Base-by-base conservation (phyloP, 2,113 vertebrate genomes). In the Xiphophorus couchianus region DNA sequence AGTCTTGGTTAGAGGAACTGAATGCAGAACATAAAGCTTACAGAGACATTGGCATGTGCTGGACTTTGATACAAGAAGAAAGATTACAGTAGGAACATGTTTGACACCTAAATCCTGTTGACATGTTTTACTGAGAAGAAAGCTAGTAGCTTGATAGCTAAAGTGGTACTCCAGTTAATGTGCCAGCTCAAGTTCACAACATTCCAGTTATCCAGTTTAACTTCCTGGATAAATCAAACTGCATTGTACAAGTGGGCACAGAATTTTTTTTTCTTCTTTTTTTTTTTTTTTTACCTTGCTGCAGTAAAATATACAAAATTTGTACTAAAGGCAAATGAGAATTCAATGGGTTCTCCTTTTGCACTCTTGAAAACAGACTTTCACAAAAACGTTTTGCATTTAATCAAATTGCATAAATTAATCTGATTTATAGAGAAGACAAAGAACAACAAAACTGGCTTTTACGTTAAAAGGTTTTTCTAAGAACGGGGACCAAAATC, bases 1-100 rank as follows among this genome's bases (percentile, higher is more conserved):
- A 83, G 83, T 79, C 84, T 78, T 83, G 69, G 79, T 84, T 69
- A 85, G 86, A 88, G 77, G 90, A 88, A 91, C 90, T 83, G 83
- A 87, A 88, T 83, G 85, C 85, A 90, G 74, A 84, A 88, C 83
- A 88, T 89, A 10, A 90, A 90, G 92, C 89, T 82, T 85, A 88
- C 85, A 89, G 77, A 87, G 73, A 89, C 73, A 81, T 65, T 71
- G 81, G 64, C 70, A 73, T 88, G 86, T 86, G 77, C 68, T 77
- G 74, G 74, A 67, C 37, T 83, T 80, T 66, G 69, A 75, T 77
- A 84, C 86, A 85, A 64, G 71, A 74, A 83, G 44, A 63, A 80
- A 72, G 74, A 58, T 71, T 71, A 74, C 66, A 77, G 63, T 37
- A 60, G 63, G 37, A 70, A 65, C 81, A 74, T 48, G 31, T 51